These are phyloP conservation scores for Acleris cristana DNA, from an alignment of 2,888 invertebrate species.

Conservation along the genomic window DNA sequence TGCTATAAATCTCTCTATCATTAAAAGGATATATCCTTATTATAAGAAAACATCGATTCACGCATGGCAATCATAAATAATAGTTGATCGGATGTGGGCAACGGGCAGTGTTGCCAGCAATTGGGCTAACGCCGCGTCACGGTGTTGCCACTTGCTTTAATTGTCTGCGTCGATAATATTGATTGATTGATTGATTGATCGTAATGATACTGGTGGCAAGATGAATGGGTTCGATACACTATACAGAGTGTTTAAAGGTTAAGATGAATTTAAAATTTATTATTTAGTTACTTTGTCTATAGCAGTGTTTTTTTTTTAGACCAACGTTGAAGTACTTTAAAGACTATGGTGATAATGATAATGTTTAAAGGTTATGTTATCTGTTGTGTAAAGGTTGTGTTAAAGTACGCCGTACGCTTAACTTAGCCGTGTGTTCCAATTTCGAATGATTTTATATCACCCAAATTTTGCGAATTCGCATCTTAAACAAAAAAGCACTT, in stretches of 20 bases:
- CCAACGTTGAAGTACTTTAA: too few species aligned
- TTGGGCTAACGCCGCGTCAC: conserved; percentile 49
- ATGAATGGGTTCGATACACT: conserved; percentile 34
- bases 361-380: too few species aligned
- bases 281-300: background rate
- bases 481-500: too few species aligned
- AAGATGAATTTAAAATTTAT: background rate
- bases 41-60: background rate
- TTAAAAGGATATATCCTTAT: too few species aligned
- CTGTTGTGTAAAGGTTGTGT: too few species aligned
- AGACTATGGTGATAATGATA: too few species aligned
- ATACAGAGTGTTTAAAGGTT: conserved; percentile 1
- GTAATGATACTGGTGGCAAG: conserved; percentile 34
- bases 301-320: too few species aligned
- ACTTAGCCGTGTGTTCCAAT: too few species aligned
- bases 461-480: too few species aligned
- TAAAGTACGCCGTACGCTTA: too few species aligned
- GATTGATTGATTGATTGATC: conserved; percentile 71
- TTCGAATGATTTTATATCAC: too few species aligned
- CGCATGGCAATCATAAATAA: background rate
- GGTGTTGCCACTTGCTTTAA: conserved; percentile 53
- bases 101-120: conserved; percentile 39
- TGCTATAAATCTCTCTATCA: too few species aligned
- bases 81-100: conserved; percentile 14
- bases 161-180: conserved; percentile 77